Evolutionary conservation across 2,888 invertebrate genomes (phyloP), one percentile per base, ranked within the genome.

Genomic region (Eupithecia exiguata): DNA sequence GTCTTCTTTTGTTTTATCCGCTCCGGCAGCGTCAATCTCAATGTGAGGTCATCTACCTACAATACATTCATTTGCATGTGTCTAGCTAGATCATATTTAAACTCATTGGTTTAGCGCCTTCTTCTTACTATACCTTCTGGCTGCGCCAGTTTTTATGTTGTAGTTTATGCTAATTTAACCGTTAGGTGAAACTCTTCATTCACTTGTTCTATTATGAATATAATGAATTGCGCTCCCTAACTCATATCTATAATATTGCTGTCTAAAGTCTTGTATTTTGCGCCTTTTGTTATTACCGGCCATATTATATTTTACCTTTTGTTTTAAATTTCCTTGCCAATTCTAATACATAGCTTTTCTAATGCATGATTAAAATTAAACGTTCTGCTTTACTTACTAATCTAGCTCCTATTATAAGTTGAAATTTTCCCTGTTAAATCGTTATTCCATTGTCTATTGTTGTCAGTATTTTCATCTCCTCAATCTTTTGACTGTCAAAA

Each of bases 291-390:
- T 53, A 18, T n/a, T 53, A 53, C 9, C 3, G 21, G 10, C 53
- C 49, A 53, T 53, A 21, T 53, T 53, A 12, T 53, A 10, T 53
- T 80, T 46, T 72, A 76, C n/a, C 53, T 1, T 21, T 21, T 49
- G 9, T 21, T 53, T 53, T 21, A 53, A 53, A 21, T 5, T 53
- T 21, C 9, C 14, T 12, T 5, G 25, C 58, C 3, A 25, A 58
- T 25, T 58, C 5, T 5, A 25, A 25, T 14, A n/a, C 58, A 5
- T 58, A 12, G 58, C 21, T 58, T 53, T 58, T 58, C 58, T 21
- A 9, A 58, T 53, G 49, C 49, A 21, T 7, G n/a, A n/a, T 53
- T 1, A 10, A n/a, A 10, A 53, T 21, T 5, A 25, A 58, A 25
- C 58, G 1, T 1, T 4, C 5, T 58, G 58, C 12, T 25, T 58